Evolutionary conservation across 2,888 invertebrate genomes (phyloP).

Genomic region (Zaprionus obscuricornis): DNA sequence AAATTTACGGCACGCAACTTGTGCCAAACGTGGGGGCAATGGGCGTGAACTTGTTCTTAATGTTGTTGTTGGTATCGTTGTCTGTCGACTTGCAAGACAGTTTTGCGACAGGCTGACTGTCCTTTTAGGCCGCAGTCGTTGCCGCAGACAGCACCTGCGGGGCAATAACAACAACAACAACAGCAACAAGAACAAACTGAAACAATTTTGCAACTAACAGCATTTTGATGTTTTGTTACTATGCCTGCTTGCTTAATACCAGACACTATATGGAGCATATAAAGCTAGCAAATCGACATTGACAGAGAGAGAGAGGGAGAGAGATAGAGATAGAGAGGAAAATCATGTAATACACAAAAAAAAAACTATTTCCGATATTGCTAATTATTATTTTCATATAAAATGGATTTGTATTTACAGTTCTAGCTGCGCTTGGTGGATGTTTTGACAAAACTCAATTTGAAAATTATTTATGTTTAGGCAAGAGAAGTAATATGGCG

Average conservation of each 20-base stretch:
- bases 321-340: too few species aligned
- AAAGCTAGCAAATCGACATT: too few species aligned
- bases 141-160: conserved; percentile 54
- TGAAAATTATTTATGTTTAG: not conserved
- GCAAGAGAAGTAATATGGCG: conserved; percentile 1
- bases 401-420: not conserved
- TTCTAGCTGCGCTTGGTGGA: not conserved
- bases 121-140: conserved; percentile 52
- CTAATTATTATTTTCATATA: conserved; percentile 1
- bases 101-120: conserved; percentile 68
- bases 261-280: too few species aligned
- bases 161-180: conserved; percentile 6
- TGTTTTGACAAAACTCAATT: not conserved
- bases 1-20: conserved; percentile 73
- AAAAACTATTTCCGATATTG: conserved; percentile 13
- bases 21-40: conserved; percentile 34
- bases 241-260: too few species aligned
- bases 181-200: too few species aligned
- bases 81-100: conserved; percentile 54
- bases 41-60: conserved; percentile 58
- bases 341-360: too few species aligned
- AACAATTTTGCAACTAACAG: conserved; percentile 56
- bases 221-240: conserved; percentile 56
- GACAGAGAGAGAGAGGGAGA: too few species aligned
- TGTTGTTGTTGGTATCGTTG: conserved; percentile 28